Evolutionary conservation across 1,140 invertebrate species (phyloP).

Genomic region (Drosophila aff.): DNA sequence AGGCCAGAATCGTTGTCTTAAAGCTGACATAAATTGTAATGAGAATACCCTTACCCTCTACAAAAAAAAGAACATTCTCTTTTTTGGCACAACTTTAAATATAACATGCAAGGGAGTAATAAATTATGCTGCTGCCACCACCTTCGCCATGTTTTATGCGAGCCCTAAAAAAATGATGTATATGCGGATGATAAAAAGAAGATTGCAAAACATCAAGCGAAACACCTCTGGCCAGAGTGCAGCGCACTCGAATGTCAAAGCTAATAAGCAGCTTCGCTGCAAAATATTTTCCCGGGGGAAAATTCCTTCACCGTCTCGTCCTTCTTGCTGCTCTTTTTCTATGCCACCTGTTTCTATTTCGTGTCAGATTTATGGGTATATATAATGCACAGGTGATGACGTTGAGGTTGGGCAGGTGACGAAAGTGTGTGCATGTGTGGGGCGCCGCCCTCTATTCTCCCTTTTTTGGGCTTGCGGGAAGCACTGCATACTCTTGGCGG

Average conservation of each 20-base stretch:
- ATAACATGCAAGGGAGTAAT: constrained; percentile 51
- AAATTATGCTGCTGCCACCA: constrained; percentile 50
- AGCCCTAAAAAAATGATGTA: constrained; percentile 46
- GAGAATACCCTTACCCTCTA: no score
- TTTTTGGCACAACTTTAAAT: constrained; percentile 27
- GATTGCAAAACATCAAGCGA: constrained; percentile 50
- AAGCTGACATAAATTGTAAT: background rate
- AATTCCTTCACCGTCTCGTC: constrained; percentile 7
- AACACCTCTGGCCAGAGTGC: constrained; percentile 37
- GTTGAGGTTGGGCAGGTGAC: constrained; percentile 63
- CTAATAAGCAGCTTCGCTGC: constrained; percentile 65
- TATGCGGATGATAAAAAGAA: constrained; percentile 46
- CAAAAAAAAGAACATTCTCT: background rate
- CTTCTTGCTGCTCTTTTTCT: background rate
- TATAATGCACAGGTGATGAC: constrained; percentile 60
- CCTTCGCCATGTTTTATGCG: constrained; percentile 19
- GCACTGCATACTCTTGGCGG: constrained; percentile 47
- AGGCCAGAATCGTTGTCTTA: background rate
- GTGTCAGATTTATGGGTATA: constrained; percentile 69
- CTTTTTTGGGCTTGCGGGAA: constrained; percentile 3
- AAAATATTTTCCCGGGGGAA: constrained; percentile 35
- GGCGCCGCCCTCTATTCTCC: background rate
- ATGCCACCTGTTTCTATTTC: constrained; percentile 36
- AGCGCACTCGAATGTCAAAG: constrained; percentile 55
- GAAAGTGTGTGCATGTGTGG: constrained; percentile 54